A percentile compares a stretch with the other conserved stretches of the same genome.
Evolutionary conservation across 2,888 invertebrate genomes (phyloP).

Genomic region (Carterocephalus palaemon): DNA sequence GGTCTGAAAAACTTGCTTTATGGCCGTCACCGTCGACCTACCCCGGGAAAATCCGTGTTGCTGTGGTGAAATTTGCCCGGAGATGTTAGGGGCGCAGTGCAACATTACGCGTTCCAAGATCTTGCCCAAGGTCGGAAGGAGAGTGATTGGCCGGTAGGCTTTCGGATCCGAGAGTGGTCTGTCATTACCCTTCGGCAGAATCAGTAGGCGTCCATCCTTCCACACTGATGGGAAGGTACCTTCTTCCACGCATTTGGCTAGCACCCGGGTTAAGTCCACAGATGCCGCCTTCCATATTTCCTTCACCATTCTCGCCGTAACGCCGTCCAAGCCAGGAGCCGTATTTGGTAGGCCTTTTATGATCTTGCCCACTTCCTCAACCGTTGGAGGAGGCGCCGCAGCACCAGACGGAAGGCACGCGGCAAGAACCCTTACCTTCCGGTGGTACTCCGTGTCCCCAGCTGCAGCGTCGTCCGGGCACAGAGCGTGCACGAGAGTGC

Average conservation of each 20-base stretch:
- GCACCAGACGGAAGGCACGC: conserved; percentile 29
- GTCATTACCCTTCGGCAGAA: conserved; percentile 35
- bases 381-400: conserved; percentile 23
- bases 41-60: conserved; percentile 25
- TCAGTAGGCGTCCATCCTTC: conserved; percentile 34
- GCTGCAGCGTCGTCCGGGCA: conserved; percentile 38
- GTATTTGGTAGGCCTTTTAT: conserved; percentile 34
- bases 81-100: conserved; percentile 25
- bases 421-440: conserved; percentile 28
- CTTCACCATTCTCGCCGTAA: conserved; percentile 31
- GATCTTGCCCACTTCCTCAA: conserved; percentile 23
- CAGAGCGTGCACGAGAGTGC: conserved; percentile 27
- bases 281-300: conserved; percentile 28
- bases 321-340: conserved; percentile 38
- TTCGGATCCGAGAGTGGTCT: conserved; percentile 32
- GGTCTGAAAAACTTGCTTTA: conserved; percentile 2
- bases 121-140: conserved; percentile 39
- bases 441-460: conserved; percentile 31
- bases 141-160: conserved; percentile 38
- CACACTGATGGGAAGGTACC: conserved; percentile 35
- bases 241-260: conserved; percentile 30
- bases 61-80: conserved; percentile 23
- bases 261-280: conserved; percentile 24
- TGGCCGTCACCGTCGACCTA: conserved; percentile 34
- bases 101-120: conserved; percentile 37